Base-by-base conservation (phyloP, 2,888 invertebrate genomes). In the Cerastis leucographa region DNA sequence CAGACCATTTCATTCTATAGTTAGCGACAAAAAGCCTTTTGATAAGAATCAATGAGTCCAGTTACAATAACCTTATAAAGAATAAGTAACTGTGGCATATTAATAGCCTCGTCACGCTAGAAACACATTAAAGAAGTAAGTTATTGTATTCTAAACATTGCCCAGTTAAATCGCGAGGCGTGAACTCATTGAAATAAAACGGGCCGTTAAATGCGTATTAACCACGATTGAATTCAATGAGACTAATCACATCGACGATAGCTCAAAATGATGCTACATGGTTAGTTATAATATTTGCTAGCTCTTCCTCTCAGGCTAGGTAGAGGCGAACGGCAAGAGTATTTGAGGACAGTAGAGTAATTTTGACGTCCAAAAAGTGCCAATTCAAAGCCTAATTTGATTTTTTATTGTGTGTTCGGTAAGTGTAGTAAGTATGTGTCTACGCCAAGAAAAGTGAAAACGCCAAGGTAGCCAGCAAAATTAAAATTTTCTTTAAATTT, bases 71-170 rank as follows among this genome's bases (percentile, higher is more conserved):
- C n/a, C 2, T 54, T 46, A 19, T 51, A 59, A 62, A 64, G 56
- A 83, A 19, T 70, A 56, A 64, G 46, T 64, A 19, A 65, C 59
- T 69, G 14, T 49, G 3, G 35, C 25, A n/a, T 78, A 78, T 67
- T 67, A 67, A 67, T 62, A 56, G 62, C 0, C 29, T 29, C 14
- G 56, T 78, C 73, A 83, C 56, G 70, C 44, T 65, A 59, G 8
- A 22, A 56, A 49, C 17, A 64, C 29, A 76, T 75, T 12, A 40
- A 29, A 19, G 5, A 25, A 49, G 29, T 8, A 61, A 46, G 14
- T 69, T 51, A 59, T 68, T 42, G 19, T 69, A 54, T 61, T 59
- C n/a, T 22, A 40, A 54, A 72, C 35, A 51, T 72, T 40, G 46
- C 35, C 22, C 14, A 40, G 46, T 49, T 64, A 35, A 22, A 62